Base-by-base conservation (phyloP, 2,797 vertebrate species). In the Peromyscus aztecus region DNA sequence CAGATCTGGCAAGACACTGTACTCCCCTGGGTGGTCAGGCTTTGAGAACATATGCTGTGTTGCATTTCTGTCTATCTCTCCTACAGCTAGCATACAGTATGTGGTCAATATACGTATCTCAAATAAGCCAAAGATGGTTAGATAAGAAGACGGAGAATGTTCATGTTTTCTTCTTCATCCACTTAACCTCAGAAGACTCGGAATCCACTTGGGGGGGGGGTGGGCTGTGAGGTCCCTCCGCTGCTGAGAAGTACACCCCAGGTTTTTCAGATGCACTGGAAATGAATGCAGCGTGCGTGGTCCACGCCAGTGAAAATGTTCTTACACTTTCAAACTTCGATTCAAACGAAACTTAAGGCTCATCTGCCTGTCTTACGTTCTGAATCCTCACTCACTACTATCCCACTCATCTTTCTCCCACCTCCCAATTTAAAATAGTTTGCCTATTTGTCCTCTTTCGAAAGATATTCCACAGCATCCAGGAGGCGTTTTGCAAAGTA, bases 361-460 rank as follows among this genome's bases (percentile, higher is more conserved):
- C 2, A 0, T 78, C 31, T n/a, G 89, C 34, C 29, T 46, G 6
- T n/a, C 77, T 34, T 46, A 16, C 0, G 0, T 2, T 17, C 67
- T 1, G n/a, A 67, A 21, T 84, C 49, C 76, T 46, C 63, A 0
- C 14, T 61, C 23, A 2, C 46, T 46, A 14, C 3, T 46, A 34
- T 34, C 16, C 46, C 21, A 2, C 13, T 59, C 27, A 17, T 37
- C 69, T 71, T 31, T 7, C 37, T 40, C 67, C 65, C 55, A 81
- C 63, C 61, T 85, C 49, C 61, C 57, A 59, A 9, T 67, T 90
- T 82, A 84, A 96, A 88, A 82, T 34, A 69, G 2, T 82, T 82
- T 87, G 31, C 55, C 8, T 88, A 10, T 88, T 76, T 78, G 57
- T 43, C 3, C 63, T 43, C 83, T 43, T 27, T 81, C 17, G 69